Evolutionary conservation across 2,797 vertebrate species (phyloP), one percentile per base, ranked within the genome.

Genomic region (Myiotriccus ornatus): DNA sequence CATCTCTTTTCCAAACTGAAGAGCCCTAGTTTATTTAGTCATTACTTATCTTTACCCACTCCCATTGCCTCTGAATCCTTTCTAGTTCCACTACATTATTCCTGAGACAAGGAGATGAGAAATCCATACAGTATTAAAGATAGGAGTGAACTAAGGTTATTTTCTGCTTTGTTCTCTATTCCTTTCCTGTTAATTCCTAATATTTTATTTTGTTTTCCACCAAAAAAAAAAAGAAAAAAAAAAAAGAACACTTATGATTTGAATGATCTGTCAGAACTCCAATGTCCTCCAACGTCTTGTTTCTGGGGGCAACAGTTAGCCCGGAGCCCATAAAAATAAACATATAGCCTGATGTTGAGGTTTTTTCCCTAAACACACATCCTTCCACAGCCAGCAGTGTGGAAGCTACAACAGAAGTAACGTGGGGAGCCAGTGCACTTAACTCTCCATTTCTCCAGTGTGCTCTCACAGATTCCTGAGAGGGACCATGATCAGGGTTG

Each of bases 361-460:
- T 0, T 9, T 37, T 46, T 71, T 5, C 11, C 20, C 8, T 56
- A 12, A 7, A 41, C 49, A 9, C 4, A 23, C 16, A 64, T 53
- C 23, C 30, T 76, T 85, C 23, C 17, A 25, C 19, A 73, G 43
- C 7, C 37, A 41, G 30, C 7, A 7, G 7, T 15, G 30, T 17
- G 17, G 63, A 39, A 76, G 50, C 11, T 84, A 46, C 27, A 69
- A 19, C 35, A 79, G 41, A 91, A 77, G 52, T 28, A 65, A 24
- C 0, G 0, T n/a, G 25, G 6, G 5, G 32, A 82, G 9, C 35
- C 23, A 41, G 23, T 7, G 35, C 30, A 46, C 4, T 30, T 30
- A 75, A 34, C 4, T 59, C 27, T 70, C 37, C 8, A 7, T 55
- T 83, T 65, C 47, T n/a, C 32, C 3, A 5, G 34, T 28, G 17